Base-by-base conservation (phyloP, 2,888 invertebrate species). In the Pollenia amentaria region DNA sequence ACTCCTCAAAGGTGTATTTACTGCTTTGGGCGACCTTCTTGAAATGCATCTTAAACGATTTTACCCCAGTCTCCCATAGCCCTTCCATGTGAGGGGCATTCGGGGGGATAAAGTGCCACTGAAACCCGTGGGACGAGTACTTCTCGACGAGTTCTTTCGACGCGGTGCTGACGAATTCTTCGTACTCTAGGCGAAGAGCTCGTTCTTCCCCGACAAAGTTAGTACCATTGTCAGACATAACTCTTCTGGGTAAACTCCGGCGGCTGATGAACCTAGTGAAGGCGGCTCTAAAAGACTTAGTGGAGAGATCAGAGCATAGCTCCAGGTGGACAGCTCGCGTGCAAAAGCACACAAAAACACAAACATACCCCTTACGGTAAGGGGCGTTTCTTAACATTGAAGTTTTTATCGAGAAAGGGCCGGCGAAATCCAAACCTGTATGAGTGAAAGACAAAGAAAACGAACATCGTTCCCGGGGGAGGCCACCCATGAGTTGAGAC, bases 81-180 rank as follows among this genome's bases (percentile, higher is more conserved):
- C 77, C 77, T n/a, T 81, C 84, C 87, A 87, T 87, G 18, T 86
- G 86, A 0, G 82, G 85, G 1, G 82, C 82, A 9, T 67, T 48
- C 6, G 82, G 73, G 10, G 86, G 80, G 18, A 84, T 84, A 55
- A 87, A 77, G 0, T 48, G 46, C 84, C 79, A 87, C 7, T 62
- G 40, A 3, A 87, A 21, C 0, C 64, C 60, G 10, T 65, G 73
- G 6, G 55, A 14, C 0, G 51, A 3, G 9, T 69, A 60, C 6
- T 70, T 78, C 9, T 16, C 46, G 4, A 7, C 42, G 0, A 75
- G 6, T 3, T 67, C 67, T 3, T 9, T 7, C 12, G 69, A 51
- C 1, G 53, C 10, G 4, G 11, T 3, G 8, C 38, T 29, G 2
- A 77, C 12, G 42, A 70, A 70, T 1, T 21, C 1, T 0, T 62